Conservation (phyloP, 2,113 vertebrate genomes). For the Morphnarchus princeps region DNA sequence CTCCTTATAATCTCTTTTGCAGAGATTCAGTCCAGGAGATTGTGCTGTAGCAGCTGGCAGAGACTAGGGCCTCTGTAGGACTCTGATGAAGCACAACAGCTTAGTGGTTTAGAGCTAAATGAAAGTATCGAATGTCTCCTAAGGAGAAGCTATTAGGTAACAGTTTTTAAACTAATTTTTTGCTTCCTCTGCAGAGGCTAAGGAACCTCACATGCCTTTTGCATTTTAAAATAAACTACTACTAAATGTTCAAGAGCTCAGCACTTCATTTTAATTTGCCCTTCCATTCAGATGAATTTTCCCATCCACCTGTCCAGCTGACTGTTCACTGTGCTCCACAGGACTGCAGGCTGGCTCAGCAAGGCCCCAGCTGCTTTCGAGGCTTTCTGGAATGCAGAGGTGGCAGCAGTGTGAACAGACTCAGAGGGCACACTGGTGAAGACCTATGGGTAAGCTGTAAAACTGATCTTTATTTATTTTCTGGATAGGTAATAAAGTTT, state of each 20-base stretch:
- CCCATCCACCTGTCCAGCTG: background rate
- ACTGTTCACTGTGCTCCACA: background rate
- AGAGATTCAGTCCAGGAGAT: background rate
- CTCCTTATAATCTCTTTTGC: background rate
- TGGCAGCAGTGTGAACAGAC: background rate
- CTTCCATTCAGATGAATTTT: background rate
- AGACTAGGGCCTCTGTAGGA: background rate
- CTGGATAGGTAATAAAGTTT: background rate
- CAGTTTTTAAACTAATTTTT: background rate
- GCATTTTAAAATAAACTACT: background rate
- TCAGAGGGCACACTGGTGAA: background rate
- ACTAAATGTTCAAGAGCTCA: background rate
- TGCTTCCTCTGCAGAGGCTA: background rate
- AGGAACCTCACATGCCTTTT: background rate
- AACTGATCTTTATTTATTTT: background rate
- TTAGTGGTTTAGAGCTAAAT: constrained; percentile 27
- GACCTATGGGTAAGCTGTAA: background rate
- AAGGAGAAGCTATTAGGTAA: background rate
- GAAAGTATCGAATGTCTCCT: constrained; percentile 1
- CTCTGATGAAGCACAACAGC: constrained; percentile 4
- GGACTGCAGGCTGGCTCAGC: background rate
- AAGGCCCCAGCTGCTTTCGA: background rate
- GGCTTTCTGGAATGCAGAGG: background rate
- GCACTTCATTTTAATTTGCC: background rate
- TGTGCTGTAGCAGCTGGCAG: constrained; percentile 11